These are phyloP conservation scores for Seriola dumerili DNA, from an alignment of 2,113 vertebrate species.

Conservation along the genomic window DNA sequence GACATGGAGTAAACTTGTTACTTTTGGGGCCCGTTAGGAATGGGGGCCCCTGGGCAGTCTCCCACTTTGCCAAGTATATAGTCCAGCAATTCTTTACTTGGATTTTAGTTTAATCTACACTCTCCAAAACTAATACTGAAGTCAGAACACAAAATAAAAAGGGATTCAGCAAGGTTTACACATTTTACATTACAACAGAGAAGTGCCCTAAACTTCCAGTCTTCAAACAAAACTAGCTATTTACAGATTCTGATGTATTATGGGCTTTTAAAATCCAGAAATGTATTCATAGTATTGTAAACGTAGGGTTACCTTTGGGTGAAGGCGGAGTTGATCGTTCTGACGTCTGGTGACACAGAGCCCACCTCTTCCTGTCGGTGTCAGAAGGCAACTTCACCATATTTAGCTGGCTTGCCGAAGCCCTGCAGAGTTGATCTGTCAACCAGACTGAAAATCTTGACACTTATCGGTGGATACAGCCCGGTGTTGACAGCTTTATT, in stretches of 20 bases:
- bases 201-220: not conserved
- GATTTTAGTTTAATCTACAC: not conserved
- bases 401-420: conserved; percentile 83
- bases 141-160: not conserved
- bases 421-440: conserved; percentile 77
- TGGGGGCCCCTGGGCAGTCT: too few relatives aligned
- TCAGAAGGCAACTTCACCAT: conserved; percentile 85
- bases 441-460: conserved; percentile 61
- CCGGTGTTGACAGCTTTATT: conserved; percentile 51
- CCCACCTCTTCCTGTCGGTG: conserved; percentile 82
- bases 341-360: conserved; percentile 69
- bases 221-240: not conserved
- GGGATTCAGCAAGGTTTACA: not conserved
- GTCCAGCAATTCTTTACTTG: not conserved
- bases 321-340: conserved; percentile 51
- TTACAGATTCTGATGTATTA: not conserved
- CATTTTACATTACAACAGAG: not conserved
- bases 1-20: not conserved
- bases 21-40: not conserved
- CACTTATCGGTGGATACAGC: conserved; percentile 44
- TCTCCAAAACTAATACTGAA: not conserved
- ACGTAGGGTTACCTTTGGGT: conserved; percentile 35
- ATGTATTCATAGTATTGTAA: conserved; percentile 1
- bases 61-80: not conserved
- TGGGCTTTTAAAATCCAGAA: not conserved